phyloP scores from a whole-genome alignment of 2,888 invertebrate genomes.

The Lamellibrachia satsuma region DNA sequence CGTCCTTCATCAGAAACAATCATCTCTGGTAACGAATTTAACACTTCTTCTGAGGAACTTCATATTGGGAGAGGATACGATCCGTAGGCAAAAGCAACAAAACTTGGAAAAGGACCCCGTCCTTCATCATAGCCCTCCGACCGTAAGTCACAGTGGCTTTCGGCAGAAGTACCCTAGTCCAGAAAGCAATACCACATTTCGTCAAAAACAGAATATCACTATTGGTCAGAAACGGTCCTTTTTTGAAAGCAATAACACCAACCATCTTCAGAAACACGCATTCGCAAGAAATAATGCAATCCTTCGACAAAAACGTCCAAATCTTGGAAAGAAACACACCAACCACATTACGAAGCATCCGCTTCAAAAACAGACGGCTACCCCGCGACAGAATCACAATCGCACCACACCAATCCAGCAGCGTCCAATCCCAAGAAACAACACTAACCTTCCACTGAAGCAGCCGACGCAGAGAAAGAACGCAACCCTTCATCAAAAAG shows the following conservation, averaged over 20 bases:
- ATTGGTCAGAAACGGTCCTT: background rate
- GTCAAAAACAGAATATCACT: background rate
- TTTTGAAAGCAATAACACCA: background rate
- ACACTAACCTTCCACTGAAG: background rate
- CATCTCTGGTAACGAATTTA: background rate
- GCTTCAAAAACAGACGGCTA: background rate
- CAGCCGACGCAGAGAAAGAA: background rate
- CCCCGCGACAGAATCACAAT: background rate
- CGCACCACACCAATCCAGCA: background rate
- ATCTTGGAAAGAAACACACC: background rate
- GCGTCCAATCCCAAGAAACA: background rate
- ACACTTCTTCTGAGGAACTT: background rate
- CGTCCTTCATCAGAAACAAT: slow-evolving; percentile 84
- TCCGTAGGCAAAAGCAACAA: background rate
- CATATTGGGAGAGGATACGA: background rate
- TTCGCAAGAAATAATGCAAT: no score
- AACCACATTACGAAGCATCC: background rate
- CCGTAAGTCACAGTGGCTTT: background rate
- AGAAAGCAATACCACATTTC: background rate
- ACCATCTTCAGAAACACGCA: background rate
- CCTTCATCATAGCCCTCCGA: background rate
- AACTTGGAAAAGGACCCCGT: background rate
- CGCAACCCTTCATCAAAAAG: background rate
- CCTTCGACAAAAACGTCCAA: background rate
- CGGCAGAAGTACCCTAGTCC: background rate